Percentiles rank a stretch among this genome's conserved stretches.
Evolutionary conservation across 2,888 invertebrate genomes (phyloP).

Genomic region (Thymelicus acteon): DNA sequence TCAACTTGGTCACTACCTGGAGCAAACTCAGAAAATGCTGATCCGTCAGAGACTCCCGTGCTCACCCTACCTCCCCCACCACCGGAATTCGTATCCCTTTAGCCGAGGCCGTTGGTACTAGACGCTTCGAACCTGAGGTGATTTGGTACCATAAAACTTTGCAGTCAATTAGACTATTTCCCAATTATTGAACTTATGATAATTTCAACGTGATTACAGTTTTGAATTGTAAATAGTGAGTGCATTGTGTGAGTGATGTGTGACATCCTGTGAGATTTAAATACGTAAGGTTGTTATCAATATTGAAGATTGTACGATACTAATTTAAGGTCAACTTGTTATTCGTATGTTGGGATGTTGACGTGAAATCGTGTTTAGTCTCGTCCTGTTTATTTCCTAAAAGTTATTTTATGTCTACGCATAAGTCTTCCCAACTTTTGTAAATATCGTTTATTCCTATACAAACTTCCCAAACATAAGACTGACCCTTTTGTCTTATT

Average conservation of each 20-base stretch:
- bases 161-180: constrained; percentile 81
- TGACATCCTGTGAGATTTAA: constrained; percentile 77
- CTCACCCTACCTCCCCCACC: constrained; percentile 84
- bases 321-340: constrained; percentile 70
- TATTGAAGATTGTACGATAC: constrained; percentile 65
- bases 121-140: constrained; percentile 77
- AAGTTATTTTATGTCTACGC: constrained; percentile 69
- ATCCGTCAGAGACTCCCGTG: constrained; percentile 73
- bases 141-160: constrained; percentile 72
- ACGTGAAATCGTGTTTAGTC: constrained; percentile 58
- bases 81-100: constrained; percentile 79
- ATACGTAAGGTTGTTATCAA: constrained; percentile 81
- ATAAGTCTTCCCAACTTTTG: constrained; percentile 82
- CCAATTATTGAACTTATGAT: constrained; percentile 70
- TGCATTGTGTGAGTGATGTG: constrained; percentile 73
- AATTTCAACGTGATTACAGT: constrained; percentile 67
- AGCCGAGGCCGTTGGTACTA: constrained; percentile 80
- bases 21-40: constrained; percentile 68
- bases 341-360: constrained; percentile 65
- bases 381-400: constrained; percentile 67
- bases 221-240: constrained; percentile 74
- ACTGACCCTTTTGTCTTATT: constrained; percentile 84
- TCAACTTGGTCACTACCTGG: constrained; percentile 92
- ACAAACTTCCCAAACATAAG: constrained; percentile 84
- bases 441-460: constrained; percentile 80